Evolutionary conservation across 1,140 invertebrate species (phyloP), one percentile per base, ranked within the genome.

Genomic region (Drosophila rhopaloa): DNA sequence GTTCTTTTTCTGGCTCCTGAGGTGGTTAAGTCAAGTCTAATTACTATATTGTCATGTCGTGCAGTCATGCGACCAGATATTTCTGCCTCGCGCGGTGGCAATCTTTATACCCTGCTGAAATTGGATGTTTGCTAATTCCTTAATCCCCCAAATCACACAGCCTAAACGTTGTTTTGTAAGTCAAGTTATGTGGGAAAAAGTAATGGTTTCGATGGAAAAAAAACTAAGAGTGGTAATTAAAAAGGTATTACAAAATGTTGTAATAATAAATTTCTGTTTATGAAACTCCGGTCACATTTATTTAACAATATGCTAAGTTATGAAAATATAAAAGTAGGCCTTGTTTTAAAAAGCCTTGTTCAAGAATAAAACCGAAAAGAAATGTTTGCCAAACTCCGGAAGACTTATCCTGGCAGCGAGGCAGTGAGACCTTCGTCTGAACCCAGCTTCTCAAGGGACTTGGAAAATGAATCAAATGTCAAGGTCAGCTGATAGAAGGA

Each of bases 11-110:
- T 37, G 60, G 46, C 65, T 66, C 57, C 67, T 46, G 63, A 10
- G n/a, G 24, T 38, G 65, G 37, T 37, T 57, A 41, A 41, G 43
- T 29, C 37, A 35, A 41, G 51, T n/a, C 51, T 71, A 48, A 48
- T 71, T 44, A 58, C 37, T 61, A 77, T 79, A 53, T 41, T 13
- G n/a, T 24, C 37, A 46, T 60, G 70, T 38, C 10, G 37, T 46
- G 44, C 73, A 59, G 62, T 81, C 78, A 51, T 70, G 66, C 48
- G 76, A 76, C 72, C 55, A 65, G 72, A 61, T 76, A 76, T 81
- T 63, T 81, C 55, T 62, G 79, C 55, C 54, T 76, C 46, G 38
- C 46, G 27, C n/a, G 27, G 44, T 44, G 43, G 44, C 54, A 66
- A 60, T 78, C 76, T 78, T 53, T 78, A 79, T 65, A 32, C 41